Base-by-base conservation (phyloP, 2,797 vertebrate species). In the Hippocampus kuda region DNA sequence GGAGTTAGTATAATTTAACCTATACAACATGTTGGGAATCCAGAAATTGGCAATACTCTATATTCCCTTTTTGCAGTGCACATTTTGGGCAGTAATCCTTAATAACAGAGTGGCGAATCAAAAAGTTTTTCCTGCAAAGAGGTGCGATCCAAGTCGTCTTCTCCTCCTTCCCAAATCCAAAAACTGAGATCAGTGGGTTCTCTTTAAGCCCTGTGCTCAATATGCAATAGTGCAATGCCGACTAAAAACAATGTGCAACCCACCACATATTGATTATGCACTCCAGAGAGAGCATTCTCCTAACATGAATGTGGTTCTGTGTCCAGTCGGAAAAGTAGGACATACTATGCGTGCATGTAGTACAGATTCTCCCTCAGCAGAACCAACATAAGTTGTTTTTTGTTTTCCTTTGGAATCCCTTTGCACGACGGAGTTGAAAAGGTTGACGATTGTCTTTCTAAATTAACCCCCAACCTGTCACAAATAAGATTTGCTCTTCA, bases 171-270 rank as follows among this genome's bases (percentile, higher is more conserved):
- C 20, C 2, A 42, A 44, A 10, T 44, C 20, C 13, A 64, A 64
- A 81, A 78, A 84, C 77, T 80, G 82, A 86, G 83, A 84, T 86
- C 84, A 82, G 83, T 85, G 71, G 71, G 68, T 75, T 80, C 80
- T 60, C 70, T 64, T 42, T 20, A 12, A 64, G 38, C 77, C 78
- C 77, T 57, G 71, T 77, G 69, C 71, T 79, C 79, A 34, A 70
- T 68, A 68, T 66, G 71, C 79, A 77, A 77, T 69, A 76, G 68
- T 75, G 26, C 78, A 72, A 81, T 81, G 77, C 77, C 15, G 44
- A 46, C 44, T 15, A 73, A 16, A 44, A 78, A 71, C 69, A 84
- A 70, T 75, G 73, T 62, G 66, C 48, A 78, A 68, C 67, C 70
- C 70, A n/a, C 68, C 67, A 51, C 64, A 75, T 66, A 75, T 30